Conservation (phyloP, 2,888 invertebrate genomes). For the Agrilus biguttatus region DNA sequence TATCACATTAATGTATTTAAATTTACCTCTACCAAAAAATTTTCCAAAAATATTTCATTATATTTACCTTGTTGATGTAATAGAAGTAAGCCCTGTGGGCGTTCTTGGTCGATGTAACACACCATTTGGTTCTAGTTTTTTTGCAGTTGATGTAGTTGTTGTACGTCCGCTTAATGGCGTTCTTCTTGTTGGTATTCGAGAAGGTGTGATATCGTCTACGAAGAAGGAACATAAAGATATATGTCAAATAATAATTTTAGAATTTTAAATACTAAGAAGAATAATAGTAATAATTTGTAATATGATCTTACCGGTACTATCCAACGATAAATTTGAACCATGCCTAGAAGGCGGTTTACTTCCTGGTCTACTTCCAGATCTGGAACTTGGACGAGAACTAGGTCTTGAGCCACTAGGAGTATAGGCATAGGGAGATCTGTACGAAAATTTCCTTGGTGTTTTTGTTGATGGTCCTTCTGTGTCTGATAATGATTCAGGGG, state of each 20-base stretch:
- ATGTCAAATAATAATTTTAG: too few species aligned
- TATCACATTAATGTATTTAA: too few species aligned
- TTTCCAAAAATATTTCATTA: too few species aligned
- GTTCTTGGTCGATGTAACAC: constrained; percentile 46
- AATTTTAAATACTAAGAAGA: background rate
- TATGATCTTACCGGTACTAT: constrained; percentile 57
- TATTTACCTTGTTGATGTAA: background rate
- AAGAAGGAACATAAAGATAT: too few species aligned
- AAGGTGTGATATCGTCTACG: constrained; percentile 63
- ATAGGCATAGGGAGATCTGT: constrained; percentile 50
- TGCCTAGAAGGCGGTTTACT: constrained; percentile 89
- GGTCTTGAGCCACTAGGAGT: constrained; percentile 64
- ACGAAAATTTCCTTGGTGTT: constrained; percentile 51
- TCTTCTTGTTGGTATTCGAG: constrained; percentile 68
- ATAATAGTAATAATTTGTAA: too few species aligned
- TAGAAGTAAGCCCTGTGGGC: constrained; percentile 54
- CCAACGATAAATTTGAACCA: constrained; percentile 81
- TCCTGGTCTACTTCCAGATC: constrained; percentile 72
- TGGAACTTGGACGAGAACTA: constrained; percentile 67
- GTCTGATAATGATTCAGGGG: constrained; percentile 79
- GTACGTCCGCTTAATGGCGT: constrained; percentile 38
- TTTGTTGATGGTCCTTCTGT: constrained; percentile 63
- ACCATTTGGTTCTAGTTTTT: constrained; percentile 41
- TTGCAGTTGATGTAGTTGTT: constrained; percentile 35
- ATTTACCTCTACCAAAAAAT: too few species aligned